Conservation (phyloP, 2,888 invertebrate species). For the Subacronicta megacephala region DNA sequence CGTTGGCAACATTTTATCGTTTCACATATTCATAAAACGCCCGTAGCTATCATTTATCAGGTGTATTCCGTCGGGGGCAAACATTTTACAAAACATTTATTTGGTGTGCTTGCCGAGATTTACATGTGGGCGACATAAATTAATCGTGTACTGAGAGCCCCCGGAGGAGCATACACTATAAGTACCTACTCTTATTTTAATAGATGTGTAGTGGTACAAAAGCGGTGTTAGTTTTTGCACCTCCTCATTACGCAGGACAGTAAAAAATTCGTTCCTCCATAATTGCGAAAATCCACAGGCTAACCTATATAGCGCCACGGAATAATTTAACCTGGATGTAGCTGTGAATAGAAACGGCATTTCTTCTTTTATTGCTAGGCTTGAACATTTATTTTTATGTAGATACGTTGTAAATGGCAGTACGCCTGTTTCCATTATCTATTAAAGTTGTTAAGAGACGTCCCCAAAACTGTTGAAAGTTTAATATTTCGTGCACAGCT, state of each 20-base stretch:
- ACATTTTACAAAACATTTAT: slow-evolving; percentile 81
- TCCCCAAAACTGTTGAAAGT: slow-evolving; percentile 53
- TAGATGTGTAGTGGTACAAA: slow-evolving; percentile 48
- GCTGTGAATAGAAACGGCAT: slow-evolving; percentile 64
- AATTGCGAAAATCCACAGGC: slow-evolving; percentile 71
- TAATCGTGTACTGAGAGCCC: slow-evolving; percentile 73
- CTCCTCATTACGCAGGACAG: slow-evolving; percentile 71
- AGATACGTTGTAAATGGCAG: slow-evolving; percentile 24
- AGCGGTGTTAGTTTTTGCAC: slow-evolving; percentile 62
- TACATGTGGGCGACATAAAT: slow-evolving; percentile 73
- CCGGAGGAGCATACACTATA: slow-evolving; percentile 61
- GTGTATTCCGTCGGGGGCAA: slow-evolving; percentile 74
- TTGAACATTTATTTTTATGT: slow-evolving; percentile 48
- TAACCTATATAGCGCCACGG: slow-evolving; percentile 63
- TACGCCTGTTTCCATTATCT: slow-evolving; percentile 43
- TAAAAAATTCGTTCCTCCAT: slow-evolving; percentile 70
- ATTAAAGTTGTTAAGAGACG: slow-evolving; percentile 53
- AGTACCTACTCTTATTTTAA: slow-evolving; percentile 60
- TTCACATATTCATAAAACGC: slow-evolving; percentile 79
- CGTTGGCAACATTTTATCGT: slow-evolving; percentile 70
- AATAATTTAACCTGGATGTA: slow-evolving; percentile 69
- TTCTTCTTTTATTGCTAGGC: slow-evolving; percentile 61
- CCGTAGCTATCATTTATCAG: slow-evolving; percentile 82
- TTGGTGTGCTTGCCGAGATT: slow-evolving; percentile 74
- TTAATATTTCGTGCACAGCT: slow-evolving; percentile 60